phyloP scores from a whole-genome alignment of 2,113 vertebrate species.

The Tyrannus savana region DNA sequence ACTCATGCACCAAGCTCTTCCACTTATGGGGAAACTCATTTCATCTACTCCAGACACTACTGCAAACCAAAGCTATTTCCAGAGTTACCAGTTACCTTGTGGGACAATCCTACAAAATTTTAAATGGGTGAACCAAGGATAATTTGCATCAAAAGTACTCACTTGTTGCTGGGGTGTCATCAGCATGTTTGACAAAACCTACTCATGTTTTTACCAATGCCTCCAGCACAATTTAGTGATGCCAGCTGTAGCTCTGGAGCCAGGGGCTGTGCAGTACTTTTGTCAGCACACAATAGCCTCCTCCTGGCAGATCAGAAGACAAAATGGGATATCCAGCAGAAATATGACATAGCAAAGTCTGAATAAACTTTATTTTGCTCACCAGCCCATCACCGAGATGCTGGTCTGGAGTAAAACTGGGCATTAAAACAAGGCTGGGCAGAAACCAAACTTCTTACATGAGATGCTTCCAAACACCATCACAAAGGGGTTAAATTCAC shows the following conservation, averaged over 20 bases:
- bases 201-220: fast-evolving
- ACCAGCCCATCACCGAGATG: neutral
- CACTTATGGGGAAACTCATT: neutral
- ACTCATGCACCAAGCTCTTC: neutral
- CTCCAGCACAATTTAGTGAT: fast-evolving
- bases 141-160: neutral
- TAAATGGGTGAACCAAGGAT: neutral
- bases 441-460: neutral
- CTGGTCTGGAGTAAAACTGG: neutral
- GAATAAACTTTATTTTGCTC: neutral
- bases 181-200: neutral
- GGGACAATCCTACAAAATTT: neutral
- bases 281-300: fast-evolving
- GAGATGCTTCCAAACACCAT: neutral
- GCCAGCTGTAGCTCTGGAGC: neutral
- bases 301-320: neutral
- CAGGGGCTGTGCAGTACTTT: fast-evolving
- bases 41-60: neutral
- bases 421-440: neutral
- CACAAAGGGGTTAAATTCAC: neutral
- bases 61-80: neutral
- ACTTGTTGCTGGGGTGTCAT: neutral
- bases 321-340: neutral
- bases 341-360: neutral
- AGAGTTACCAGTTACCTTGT: neutral